Evolutionary conservation across 2,797 vertebrate species (phyloP).

Genomic region (Pampus argenteus): DNA sequence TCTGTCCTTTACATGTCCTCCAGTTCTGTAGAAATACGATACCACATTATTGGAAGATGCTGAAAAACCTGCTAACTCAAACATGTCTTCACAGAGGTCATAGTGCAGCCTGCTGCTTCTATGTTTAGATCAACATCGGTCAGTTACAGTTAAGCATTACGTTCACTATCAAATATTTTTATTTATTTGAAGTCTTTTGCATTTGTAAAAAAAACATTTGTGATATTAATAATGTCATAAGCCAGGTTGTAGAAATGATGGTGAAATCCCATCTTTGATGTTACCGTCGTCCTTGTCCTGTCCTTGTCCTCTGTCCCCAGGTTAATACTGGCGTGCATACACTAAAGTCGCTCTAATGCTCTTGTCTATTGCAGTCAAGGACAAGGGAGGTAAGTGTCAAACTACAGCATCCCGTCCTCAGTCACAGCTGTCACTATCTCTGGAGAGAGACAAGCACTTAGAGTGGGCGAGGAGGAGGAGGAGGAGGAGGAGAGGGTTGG

Average conservation of each 20-base stretch:
- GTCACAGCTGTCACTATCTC: constrained; percentile 47
- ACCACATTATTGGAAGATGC: not conserved
- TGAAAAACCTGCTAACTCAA: not conserved
- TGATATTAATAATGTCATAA: not conserved
- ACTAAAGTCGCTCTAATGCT: not conserved
- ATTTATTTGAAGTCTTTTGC: not conserved
- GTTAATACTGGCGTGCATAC: not conserved
- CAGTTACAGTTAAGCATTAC: constrained; percentile 17
- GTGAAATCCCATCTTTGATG: not conserved
- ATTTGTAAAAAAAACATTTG: too few relatives aligned
- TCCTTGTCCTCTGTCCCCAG: not conserved
- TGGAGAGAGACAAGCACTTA: constrained; percentile 42
- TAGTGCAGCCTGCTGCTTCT: constrained; percentile 16
- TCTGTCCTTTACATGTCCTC: not conserved
- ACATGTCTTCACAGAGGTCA: constrained; percentile 10
- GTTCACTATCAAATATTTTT: constrained; percentile 3
- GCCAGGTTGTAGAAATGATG: not conserved
- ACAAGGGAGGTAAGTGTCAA: constrained; percentile 45
- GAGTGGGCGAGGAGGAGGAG: not conserved
- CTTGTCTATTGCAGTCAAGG: constrained; percentile 29
- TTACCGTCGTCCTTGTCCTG: not conserved
- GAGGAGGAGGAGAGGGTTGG: not conserved
- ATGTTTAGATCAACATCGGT: constrained; percentile 34
- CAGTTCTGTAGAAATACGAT: not conserved
- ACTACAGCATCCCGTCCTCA: constrained; percentile 26